Conservation (phyloP, 2,888 invertebrate species). For the Erebia aethiops region DNA sequence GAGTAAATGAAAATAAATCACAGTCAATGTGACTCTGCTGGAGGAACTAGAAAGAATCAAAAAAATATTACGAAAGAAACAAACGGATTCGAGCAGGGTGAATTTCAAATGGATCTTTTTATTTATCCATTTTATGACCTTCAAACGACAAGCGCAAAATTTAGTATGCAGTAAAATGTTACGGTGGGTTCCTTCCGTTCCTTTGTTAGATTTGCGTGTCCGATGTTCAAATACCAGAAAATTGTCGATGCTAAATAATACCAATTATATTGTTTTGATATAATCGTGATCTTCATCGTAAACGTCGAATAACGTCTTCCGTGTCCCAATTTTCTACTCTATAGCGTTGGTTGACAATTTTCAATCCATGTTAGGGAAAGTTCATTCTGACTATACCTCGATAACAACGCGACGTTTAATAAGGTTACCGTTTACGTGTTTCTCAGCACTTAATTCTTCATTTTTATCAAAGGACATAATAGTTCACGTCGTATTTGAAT, state of each 20-base stretch:
- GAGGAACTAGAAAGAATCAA: constrained; percentile 14
- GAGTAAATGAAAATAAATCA: not conserved
- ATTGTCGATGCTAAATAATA: constrained; percentile 47
- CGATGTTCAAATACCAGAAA: constrained; percentile 43
- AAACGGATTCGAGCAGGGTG: constrained; percentile 2
- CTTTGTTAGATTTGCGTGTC: constrained; percentile 52
- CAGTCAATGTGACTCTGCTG: constrained; percentile 8
- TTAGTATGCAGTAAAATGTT: constrained; percentile 44
- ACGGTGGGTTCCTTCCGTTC: constrained; percentile 45
- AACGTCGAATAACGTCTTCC: constrained; percentile 48
- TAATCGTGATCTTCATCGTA: constrained; percentile 55
- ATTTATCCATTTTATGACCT: constrained; percentile 18
- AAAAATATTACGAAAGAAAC: constrained; percentile 9
- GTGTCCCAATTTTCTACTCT: constrained; percentile 24
- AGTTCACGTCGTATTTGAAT: not conserved
- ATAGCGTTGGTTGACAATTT: not conserved
- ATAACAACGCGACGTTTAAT: not conserved
- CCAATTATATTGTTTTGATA: constrained; percentile 44
- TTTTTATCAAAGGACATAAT: not conserved
- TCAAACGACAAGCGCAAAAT: constrained; percentile 8
- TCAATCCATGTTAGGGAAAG: not conserved
- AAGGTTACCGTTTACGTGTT: not conserved
- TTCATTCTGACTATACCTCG: not conserved
- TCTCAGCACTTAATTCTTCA: not conserved
- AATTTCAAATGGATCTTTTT: constrained; percentile 18